Evolutionary conservation across 2,797 vertebrate genomes (phyloP), one percentile per base, ranked within the genome.

Genomic region (Pyrocephalus nanus): DNA sequence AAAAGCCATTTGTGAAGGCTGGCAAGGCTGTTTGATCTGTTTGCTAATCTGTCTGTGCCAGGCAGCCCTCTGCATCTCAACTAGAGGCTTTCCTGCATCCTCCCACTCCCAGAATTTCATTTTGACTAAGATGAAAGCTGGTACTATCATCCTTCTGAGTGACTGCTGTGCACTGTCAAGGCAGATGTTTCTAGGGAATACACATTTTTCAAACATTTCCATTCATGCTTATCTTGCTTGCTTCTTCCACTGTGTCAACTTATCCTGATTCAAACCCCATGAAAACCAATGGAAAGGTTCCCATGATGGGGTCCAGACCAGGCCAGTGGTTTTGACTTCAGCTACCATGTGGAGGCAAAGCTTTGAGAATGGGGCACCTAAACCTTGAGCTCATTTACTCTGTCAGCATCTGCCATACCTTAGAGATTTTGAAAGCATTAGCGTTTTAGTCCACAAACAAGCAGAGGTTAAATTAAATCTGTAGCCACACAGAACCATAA

Each of bases 101-200:
- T 38, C 43, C 47, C 29, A 16, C 19, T 22, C 57, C 76, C 38
- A 7, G 23, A 60, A 89, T 54, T 87, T 83, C 85, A 47, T 92
- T 88, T 70, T 51, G 89, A 72, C 65, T 36, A 61, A 65, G 42
- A 43, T 72, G 51, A 74, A 94, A 88, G 47, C n/a, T 69, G 90
- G 17, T 30, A 5, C 19, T 58, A 3, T 26, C 26, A 67, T 29
- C 54, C 45, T 54, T 58, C 79, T 79, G 55, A 82, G 17, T 3
- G 0, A 30, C 75, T 16, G 5, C 48, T 66, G 29, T 12, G 34
- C 34, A 16, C 22, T 53, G 45, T 72, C 74, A 69, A 25, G 16
- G 32, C 55, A 70, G 45, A 20, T 13, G 27, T 27, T 55, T 88
- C 58, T 34, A 90, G 6, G n/a, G 45, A 74, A 11, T 47, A 27